Conservation (phyloP, 2,113 vertebrate species). For the Glaucidium brasilianum region DNA sequence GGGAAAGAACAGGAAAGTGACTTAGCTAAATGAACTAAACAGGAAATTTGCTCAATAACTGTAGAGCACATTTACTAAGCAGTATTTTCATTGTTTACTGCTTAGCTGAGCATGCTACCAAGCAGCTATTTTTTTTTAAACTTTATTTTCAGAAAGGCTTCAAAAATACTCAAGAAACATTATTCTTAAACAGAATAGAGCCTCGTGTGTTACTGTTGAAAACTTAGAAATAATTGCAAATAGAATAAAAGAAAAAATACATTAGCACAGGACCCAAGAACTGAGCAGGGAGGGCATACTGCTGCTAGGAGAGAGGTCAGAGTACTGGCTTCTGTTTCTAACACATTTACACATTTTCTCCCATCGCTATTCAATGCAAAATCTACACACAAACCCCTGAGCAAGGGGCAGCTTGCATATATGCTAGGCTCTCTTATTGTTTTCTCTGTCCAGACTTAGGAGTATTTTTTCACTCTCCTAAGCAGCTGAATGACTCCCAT, state of each 20-base stretch:
- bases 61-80: neutral
- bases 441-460: neutral
- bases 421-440: neutral
- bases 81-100: neutral
- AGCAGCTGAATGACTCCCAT: neutral
- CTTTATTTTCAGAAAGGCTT: neutral
- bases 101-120: neutral
- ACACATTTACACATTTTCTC: neutral
- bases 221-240: neutral
- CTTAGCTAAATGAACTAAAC: conserved; percentile 27
- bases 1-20: conserved; percentile 60
- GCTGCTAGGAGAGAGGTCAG: neutral
- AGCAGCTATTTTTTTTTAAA: neutral
- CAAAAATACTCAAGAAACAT: neutral
- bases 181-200: neutral
- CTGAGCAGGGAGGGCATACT: neutral
- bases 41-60: neutral
- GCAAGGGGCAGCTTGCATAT: neutral
- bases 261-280: neutral
- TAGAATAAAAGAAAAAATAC: neutral
- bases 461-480: neutral
- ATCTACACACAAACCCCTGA: neutral
- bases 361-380: neutral
- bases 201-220: neutral
- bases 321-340: neutral